These are phyloP conservation scores for Cepaea nemoralis DNA, from an alignment of 1,140 invertebrate genomes.

Conservation along the genomic window DNA sequence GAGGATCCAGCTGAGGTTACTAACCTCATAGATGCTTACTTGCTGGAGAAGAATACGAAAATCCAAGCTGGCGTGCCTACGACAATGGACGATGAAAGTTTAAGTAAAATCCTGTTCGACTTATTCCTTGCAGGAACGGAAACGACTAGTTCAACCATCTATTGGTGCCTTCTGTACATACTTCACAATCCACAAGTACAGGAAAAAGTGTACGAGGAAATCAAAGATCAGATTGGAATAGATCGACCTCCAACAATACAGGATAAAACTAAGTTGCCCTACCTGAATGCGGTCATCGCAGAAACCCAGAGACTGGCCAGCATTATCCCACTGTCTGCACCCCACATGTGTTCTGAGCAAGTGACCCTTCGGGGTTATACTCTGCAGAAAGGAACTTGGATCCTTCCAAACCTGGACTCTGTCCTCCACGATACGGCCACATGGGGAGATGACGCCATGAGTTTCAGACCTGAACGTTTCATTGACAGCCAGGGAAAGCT, in stretches of 20 bases:
- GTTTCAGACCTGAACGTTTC: no score
- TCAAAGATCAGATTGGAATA: not conserved
- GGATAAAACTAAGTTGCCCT: not conserved
- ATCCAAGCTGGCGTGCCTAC: not conserved
- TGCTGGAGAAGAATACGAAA: not conserved
- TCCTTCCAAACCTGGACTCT: no score
- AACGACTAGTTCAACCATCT: conserved; percentile 72
- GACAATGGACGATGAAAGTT: not conserved
- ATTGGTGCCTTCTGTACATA: not conserved
- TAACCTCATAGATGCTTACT: not conserved
- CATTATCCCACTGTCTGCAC: not conserved
- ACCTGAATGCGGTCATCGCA: not conserved
- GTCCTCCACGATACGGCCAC: conserved; percentile 61
- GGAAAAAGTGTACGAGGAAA: not conserved
- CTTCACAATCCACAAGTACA: not conserved
- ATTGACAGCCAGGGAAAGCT: no score
- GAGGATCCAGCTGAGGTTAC: not conserved
- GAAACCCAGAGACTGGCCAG: not conserved
- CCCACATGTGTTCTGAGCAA: no score
- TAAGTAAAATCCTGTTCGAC: conserved; percentile 73
- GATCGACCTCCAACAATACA: not conserved
- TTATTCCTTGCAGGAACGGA: conserved; percentile 92
- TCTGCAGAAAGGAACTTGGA: no score
- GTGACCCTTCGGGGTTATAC: no score
- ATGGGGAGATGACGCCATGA: no score